A percentile compares a stretch with the other conserved stretches of the same genome.
These are phyloP conservation scores for Spisula subtruncata DNA, from an alignment of 2,888 invertebrate genomes.

Conservation along the genomic window DNA sequence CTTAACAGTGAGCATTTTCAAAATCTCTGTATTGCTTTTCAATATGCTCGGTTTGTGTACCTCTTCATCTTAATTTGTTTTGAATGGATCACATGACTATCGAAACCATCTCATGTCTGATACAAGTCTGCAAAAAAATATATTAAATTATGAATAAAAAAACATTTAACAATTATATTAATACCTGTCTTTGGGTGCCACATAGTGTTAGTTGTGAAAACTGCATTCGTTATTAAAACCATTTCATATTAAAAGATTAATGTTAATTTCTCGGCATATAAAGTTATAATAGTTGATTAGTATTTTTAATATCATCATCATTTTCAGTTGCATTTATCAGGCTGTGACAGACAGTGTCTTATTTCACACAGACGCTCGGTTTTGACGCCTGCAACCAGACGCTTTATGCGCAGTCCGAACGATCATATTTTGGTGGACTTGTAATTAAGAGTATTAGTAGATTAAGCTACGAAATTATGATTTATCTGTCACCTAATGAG, in stretches of 20 bases:
- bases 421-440: background rate
- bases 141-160: background rate
- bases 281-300: conserved; percentile 38
- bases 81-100: background rate
- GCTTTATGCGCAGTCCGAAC: background rate
- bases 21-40: too few species aligned
- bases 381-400: background rate
- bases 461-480: conserved; percentile 1
- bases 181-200: conserved; percentile 15
- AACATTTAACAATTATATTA: background rate
- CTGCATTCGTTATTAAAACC: background rate
- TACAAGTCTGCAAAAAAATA: background rate
- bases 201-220: conserved; percentile 25
- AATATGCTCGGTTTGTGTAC: background rate
- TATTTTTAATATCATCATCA: conserved; percentile 23
- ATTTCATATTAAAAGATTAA: conserved; percentile 40
- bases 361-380: conserved; percentile 17
- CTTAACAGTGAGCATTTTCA: too few species aligned
- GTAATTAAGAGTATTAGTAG: conserved; percentile 1
- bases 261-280: conserved; percentile 33
- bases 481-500: conserved; percentile 8
- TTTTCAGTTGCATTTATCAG: conserved; percentile 24
- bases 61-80: background rate
- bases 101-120: background rate
- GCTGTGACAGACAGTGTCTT: conserved; percentile 18